These are phyloP conservation scores for Actinia equina DNA, from an alignment of 64 coral and sea anemone genomes.

Conservation along the genomic window DNA sequence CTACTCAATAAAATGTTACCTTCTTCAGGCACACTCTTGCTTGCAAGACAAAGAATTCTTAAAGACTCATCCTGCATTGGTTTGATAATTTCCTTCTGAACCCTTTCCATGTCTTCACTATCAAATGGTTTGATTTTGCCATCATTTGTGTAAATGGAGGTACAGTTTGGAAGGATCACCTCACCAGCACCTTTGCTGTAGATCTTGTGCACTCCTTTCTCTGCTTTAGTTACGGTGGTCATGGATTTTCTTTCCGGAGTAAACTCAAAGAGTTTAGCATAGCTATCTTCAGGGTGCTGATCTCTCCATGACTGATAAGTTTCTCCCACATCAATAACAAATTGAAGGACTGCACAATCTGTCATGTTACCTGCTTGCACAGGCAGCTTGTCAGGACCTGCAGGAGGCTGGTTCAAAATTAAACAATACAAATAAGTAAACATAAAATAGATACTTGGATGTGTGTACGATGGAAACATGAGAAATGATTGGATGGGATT, in stretches of 20 bases:
- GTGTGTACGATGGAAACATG: background rate
- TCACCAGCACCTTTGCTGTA: conserved; percentile 80
- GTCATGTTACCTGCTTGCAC: conserved; percentile 67
- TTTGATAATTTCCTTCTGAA: conserved; percentile 63
- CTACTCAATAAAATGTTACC: background rate
- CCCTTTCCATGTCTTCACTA: conserved; percentile 54
- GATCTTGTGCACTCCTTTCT: conserved; percentile 39
- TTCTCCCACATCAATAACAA: conserved; percentile 68
- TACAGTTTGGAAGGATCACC: conserved; percentile 52
- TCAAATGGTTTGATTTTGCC: conserved; percentile 40
- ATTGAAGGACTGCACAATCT: conserved; percentile 74
- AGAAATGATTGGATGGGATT: background rate
- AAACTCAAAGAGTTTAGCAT: conserved; percentile 71
- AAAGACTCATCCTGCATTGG: conserved; percentile 65
- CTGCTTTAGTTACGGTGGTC: conserved; percentile 61
- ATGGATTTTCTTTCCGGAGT: conserved; percentile 64
- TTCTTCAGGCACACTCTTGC: conserved; percentile 68
- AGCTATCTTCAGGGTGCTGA: conserved; percentile 58
- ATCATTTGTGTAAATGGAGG: background rate
- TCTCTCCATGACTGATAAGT: conserved; percentile 77
- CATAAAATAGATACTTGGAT: background rate
- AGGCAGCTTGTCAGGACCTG: conserved; percentile 28
- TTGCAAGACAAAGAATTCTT: conserved; percentile 62
- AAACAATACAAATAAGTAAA: background rate
- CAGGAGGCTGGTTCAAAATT: background rate